A percentile compares a stretch with the other conserved stretches of the same genome.
Evolutionary conservation across 2,797 vertebrate species (phyloP).

Genomic region (Bufotes viridis): DNA sequence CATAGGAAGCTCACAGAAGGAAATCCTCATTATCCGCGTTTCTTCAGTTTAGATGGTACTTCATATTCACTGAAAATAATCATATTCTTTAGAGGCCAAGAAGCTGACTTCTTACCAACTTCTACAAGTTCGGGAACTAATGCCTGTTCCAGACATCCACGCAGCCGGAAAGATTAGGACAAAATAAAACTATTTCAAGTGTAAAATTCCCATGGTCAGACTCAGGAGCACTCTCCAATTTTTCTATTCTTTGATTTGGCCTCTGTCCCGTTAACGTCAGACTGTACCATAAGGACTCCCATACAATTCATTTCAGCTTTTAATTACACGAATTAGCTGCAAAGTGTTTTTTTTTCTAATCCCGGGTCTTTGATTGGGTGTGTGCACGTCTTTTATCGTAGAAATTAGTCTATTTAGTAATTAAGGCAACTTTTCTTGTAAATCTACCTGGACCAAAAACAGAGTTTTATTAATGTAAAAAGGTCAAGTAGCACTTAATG

Average conservation of each 20-base stretch:
- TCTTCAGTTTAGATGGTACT: neutral
- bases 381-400: slow-evolving; percentile 23
- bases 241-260: slow-evolving; percentile 52
- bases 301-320: slow-evolving; percentile 46
- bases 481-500: no score
- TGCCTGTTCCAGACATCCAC: slow-evolving; percentile 19
- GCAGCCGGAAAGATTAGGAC: slow-evolving; percentile 38
- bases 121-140: slow-evolving; percentile 2
- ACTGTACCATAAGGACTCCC: slow-evolving; percentile 17
- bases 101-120: slow-evolving; percentile 17
- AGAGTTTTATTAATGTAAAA: neutral
- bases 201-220: slow-evolving; percentile 28
- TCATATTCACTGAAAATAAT: neutral
- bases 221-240: neutral
- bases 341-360: slow-evolving; percentile 55
- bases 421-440: slow-evolving; percentile 45
- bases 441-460: neutral
- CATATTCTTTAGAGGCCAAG: neutral
- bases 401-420: slow-evolving; percentile 36
- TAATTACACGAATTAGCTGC: slow-evolving; percentile 57
- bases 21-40: neutral
- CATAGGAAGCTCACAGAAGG: neutral
- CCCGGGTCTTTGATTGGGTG: slow-evolving; percentile 38
- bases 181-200: slow-evolving; percentile 35
- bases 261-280: slow-evolving; percentile 8